These are phyloP conservation scores for Epirrhoe tristata DNA, from an alignment of 2,888 invertebrate genomes.

Conservation along the genomic window DNA sequence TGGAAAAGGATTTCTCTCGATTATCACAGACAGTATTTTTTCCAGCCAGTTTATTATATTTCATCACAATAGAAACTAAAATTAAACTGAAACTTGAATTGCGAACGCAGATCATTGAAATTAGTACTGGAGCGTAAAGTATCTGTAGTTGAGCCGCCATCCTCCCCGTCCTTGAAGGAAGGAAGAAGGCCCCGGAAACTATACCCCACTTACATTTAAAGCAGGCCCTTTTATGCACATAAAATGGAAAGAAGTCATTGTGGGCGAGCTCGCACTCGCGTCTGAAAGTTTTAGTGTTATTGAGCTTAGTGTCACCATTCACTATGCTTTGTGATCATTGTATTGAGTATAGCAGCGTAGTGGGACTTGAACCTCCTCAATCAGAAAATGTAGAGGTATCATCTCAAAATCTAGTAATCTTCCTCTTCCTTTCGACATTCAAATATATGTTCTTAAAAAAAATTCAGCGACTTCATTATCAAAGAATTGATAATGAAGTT, in stretches of 20 bases:
- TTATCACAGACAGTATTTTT: too few relatives aligned
- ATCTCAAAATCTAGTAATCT: too few relatives aligned
- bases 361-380: not conserved
- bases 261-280: conserved; percentile 11
- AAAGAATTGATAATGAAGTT: not conserved
- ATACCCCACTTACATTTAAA: conserved; percentile 39
- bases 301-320: conserved; percentile 5
- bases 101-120: not conserved
- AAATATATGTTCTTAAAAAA: too few relatives aligned
- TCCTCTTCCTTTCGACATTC: too few relatives aligned
- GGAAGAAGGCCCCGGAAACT: conserved; percentile 31
- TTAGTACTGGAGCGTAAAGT: not conserved
- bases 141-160: conserved; percentile 3
- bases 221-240: conserved; percentile 36
- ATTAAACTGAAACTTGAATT: too few relatives aligned
- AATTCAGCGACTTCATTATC: too few relatives aligned
- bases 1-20: too few relatives aligned
- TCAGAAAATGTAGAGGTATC: too few relatives aligned
- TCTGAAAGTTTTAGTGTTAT: conserved; percentile 24
- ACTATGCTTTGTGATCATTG: conserved; percentile 1
- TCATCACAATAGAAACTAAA: too few relatives aligned
- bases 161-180: conserved; percentile 22
- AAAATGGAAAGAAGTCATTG: conserved; percentile 36
- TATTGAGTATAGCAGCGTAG: not conserved
- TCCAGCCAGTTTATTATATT: too few relatives aligned